Evolutionary conservation across 2,888 invertebrate species (phyloP).

Genomic region (Oxyteleia sp.): DNA sequence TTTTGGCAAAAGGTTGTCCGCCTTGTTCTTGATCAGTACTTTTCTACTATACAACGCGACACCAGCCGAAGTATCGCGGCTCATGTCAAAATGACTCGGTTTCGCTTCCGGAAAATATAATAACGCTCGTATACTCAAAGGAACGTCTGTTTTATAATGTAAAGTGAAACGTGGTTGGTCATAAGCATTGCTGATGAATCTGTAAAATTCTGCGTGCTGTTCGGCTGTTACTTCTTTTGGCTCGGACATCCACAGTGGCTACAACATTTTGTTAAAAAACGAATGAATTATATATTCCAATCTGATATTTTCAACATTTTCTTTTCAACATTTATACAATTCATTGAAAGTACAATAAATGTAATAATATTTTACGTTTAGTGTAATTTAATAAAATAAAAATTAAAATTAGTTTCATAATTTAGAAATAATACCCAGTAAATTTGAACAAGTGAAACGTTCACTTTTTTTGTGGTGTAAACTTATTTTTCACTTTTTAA

Average conservation of each 20-base stretch:
- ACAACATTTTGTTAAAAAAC: no score
- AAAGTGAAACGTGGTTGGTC: slow-evolving; percentile 96
- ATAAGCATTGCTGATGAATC: slow-evolving; percentile 94
- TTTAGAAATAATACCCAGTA: no score
- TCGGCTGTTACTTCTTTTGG: slow-evolving; percentile 95
- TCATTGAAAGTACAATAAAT: no score
- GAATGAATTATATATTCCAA: no score
- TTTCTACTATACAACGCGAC: slow-evolving; percentile 97
- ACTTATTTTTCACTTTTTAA: no score
- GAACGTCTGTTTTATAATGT: slow-evolving; percentile 97
- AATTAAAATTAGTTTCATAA: no score
- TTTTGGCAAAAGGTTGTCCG: slow-evolving; percentile 96
- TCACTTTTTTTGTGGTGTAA: no score
- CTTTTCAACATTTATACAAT: no score
- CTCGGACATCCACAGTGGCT: slow-evolving; percentile 98
- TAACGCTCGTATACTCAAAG: slow-evolving; percentile 95
- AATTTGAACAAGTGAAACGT: no score
- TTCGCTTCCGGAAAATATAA: slow-evolving; percentile 98
- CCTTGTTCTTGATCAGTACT: slow-evolving; percentile 96
- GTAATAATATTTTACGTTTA: no score
- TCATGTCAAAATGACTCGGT: slow-evolving; percentile 96
- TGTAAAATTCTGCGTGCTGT: slow-evolving; percentile 97
- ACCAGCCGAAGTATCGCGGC: slow-evolving; percentile 94
- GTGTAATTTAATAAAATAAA: no score
- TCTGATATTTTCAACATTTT: no score